A percentile compares a stretch with the other conserved stretches of the same genome.
Conservation (phyloP, 2,113 vertebrate species). For the Petrocephalus microphthalmus region DNA sequence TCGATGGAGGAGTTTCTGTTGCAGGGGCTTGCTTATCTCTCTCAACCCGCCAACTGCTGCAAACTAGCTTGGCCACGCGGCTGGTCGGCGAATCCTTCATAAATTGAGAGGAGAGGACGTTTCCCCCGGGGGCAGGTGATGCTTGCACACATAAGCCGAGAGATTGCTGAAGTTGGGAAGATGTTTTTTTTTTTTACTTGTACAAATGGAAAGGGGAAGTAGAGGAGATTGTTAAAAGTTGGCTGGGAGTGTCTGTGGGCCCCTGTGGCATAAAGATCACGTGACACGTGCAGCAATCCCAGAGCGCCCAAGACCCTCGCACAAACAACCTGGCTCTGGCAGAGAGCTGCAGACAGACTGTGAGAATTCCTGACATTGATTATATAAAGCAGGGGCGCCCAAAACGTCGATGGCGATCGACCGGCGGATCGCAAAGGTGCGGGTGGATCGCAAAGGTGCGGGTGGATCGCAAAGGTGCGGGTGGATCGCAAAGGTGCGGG, state of each 20-base stretch:
- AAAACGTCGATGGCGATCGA: no score
- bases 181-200: neutral
- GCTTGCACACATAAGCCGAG: neutral
- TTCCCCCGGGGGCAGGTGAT: neutral
- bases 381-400: no score
- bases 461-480: no score
- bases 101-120: neutral
- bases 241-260: neutral
- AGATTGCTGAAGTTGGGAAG: neutral
- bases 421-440: no score
- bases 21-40: neutral
- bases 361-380: neutral
- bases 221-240: neutral
- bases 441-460: no score
- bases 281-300: neutral
- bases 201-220: neutral
- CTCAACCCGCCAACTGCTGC: neutral
- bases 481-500: no score
- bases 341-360: neutral
- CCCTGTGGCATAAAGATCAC: neutral
- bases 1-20: neutral
- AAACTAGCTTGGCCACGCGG: neutral
- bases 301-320: neutral
- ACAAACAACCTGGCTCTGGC: neutral
- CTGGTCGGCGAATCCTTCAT: neutral